Evolutionary conservation across 2,888 invertebrate species (phyloP).

Genomic region (Ennomos erosarius): DNA sequence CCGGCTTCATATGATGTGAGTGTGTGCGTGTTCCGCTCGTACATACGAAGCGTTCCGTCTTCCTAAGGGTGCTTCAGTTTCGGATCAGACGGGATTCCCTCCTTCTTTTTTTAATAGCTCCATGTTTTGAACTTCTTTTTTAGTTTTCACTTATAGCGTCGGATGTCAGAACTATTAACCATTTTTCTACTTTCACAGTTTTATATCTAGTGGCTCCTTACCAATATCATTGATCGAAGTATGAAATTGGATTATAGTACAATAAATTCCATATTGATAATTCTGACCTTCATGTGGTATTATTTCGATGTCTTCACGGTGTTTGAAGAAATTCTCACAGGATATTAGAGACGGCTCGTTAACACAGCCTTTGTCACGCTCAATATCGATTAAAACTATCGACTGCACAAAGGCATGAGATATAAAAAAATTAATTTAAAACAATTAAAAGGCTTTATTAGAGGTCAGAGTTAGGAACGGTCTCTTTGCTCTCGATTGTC

Average conservation of each 20-base stretch:
- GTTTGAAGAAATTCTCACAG: slow-evolving; percentile 14
- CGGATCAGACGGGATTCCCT: too few relatives aligned
- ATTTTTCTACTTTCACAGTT: too few relatives aligned
- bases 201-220: neutral
- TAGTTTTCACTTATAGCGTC: neutral
- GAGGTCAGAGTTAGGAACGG: slow-evolving; percentile 29
- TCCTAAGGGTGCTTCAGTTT: too few relatives aligned
- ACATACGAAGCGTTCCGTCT: too few relatives aligned
- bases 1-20: too few relatives aligned
- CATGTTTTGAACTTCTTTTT: too few relatives aligned
- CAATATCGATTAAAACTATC: slow-evolving; percentile 18
- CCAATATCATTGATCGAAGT: neutral
- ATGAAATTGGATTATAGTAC: neutral
- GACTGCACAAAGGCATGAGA: slow-evolving; percentile 20
- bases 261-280: slow-evolving; percentile 7
- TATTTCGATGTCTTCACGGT: too few relatives aligned
- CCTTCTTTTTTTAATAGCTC: too few relatives aligned
- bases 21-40: too few relatives aligned
- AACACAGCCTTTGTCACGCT: slow-evolving; percentile 16
- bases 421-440: slow-evolving; percentile 16
- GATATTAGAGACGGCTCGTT: slow-evolving; percentile 24
- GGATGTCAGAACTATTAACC: too few relatives aligned
- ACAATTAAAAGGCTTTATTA: slow-evolving; percentile 20
- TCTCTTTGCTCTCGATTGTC: slow-evolving; percentile 27
- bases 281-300: slow-evolving; percentile 19